Evolutionary conservation across 2,797 vertebrate genomes (phyloP).

Genomic region (Helicolenus hilgendorfi): DNA sequence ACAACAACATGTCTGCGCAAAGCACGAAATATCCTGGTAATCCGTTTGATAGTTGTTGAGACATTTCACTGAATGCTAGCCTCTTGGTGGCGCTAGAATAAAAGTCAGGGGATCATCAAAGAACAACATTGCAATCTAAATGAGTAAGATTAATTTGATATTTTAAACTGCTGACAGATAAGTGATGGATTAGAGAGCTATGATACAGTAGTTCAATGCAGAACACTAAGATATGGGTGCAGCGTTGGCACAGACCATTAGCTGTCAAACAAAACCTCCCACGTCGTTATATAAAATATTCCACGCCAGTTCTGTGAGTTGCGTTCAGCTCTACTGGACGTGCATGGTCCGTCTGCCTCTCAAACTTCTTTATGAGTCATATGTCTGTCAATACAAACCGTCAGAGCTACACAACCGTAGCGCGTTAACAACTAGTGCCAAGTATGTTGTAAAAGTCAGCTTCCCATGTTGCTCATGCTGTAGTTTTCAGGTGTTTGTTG

Average conservation of each 20-base stretch:
- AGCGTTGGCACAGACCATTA: neutral
- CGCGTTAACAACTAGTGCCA: neutral
- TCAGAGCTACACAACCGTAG: neutral
- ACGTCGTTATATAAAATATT: constrained; percentile 3
- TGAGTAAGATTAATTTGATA: neutral
- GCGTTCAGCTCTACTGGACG: constrained; percentile 22
- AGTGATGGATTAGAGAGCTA: neutral
- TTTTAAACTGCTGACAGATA: neutral
- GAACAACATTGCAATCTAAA: neutral
- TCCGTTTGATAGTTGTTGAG: neutral
- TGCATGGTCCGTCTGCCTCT: constrained; percentile 33
- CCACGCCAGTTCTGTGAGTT: constrained; percentile 17
- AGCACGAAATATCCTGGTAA: neutral
- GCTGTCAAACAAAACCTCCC: constrained; percentile 10
- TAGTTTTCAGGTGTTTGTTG: constrained; percentile 18
- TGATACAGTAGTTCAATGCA: neutral
- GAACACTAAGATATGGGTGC: neutral
- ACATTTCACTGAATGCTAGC: neutral
- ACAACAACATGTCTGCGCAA: neutral
- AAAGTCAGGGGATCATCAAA: neutral
- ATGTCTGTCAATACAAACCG: constrained; percentile 46
- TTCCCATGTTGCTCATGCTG: neutral
- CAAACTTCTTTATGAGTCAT: constrained; percentile 67
- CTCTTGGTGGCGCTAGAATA: neutral
- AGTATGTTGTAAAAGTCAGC: constrained; percentile 13